Evolutionary conservation across 1,140 invertebrate genomes (phyloP).

Genomic region (Pseudoatta argentina): DNA sequence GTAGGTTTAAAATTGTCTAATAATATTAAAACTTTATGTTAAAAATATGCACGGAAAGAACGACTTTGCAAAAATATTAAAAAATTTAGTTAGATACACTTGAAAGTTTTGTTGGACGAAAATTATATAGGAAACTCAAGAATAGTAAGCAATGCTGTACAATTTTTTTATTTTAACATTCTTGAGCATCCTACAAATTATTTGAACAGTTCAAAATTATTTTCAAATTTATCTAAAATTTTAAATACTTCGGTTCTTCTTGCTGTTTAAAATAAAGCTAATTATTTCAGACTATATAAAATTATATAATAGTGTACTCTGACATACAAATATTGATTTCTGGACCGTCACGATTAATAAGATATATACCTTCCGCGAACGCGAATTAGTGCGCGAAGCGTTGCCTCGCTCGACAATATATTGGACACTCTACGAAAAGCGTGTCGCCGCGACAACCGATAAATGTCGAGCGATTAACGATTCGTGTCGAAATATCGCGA

Average conservation of each 20-base stretch:
- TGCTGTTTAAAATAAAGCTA: background rate
- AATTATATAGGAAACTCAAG: no score
- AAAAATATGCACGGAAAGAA: background rate
- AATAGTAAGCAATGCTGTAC: no score
- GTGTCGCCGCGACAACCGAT: slow-evolving; percentile 46
- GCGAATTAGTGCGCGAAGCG: background rate
- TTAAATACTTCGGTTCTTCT: no score
- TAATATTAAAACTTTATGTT: background rate
- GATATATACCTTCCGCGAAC: background rate
- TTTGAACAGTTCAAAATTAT: no score
- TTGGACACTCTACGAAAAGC: slow-evolving; percentile 50
- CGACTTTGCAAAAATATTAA: no score
- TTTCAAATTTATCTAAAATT: no score
- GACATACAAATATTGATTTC: background rate
- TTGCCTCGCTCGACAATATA: background rate
- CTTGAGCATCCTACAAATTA: no score
- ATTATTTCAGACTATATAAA: background rate
- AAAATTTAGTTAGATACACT: no score
- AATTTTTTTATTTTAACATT: no score
- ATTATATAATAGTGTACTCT: background rate
- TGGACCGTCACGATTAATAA: background rate
- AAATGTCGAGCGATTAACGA: slow-evolving; percentile 61
- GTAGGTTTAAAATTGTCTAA: background rate
- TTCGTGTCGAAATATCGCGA: slow-evolving; percentile 47
- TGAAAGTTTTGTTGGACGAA: no score